These are phyloP conservation scores for Spatulosminthurus flaviceps DNA, from an alignment of 2,888 invertebrate species.

Conservation along the genomic window DNA sequence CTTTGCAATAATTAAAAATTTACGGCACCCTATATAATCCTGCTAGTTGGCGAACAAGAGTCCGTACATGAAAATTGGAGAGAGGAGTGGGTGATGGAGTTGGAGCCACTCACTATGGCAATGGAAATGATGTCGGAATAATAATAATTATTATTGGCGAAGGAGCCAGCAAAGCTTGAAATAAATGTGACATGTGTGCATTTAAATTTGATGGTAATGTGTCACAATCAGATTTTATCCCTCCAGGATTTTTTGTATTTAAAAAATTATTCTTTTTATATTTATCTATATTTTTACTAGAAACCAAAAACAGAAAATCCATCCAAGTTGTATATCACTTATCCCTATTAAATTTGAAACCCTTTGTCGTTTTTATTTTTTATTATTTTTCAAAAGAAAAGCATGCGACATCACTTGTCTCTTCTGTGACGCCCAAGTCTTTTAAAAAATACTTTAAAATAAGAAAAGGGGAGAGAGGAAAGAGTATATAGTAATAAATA, in stretches of 20 bases:
- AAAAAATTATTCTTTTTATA: not conserved
- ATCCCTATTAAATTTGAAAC: conserved; percentile 1
- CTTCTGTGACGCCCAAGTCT: not conserved
- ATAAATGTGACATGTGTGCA: not conserved
- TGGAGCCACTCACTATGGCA: not conserved
- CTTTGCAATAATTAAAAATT: conserved; percentile 23
- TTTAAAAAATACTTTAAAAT: not conserved
- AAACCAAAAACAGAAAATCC: no score
- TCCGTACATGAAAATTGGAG: not conserved
- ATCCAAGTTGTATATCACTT: not conserved
- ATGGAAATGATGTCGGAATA: not conserved
- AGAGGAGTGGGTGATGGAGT: not conserved
- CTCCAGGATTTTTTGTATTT: not conserved
- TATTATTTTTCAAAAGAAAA: no score
- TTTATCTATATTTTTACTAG: not conserved
- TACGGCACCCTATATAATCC: not conserved
- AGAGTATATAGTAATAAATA: no score
- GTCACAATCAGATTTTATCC: no score
- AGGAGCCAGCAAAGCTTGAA: not conserved
- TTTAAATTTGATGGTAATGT: not conserved
- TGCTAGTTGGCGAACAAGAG: not conserved
- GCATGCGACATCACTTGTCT: not conserved
- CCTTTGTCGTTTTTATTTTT: not conserved
- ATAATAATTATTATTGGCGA: not conserved
- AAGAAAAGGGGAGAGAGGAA: not conserved